Evolutionary conservation across 2,888 invertebrate genomes (phyloP).

Genomic region (Gymnoscelis rufifasciata): DNA sequence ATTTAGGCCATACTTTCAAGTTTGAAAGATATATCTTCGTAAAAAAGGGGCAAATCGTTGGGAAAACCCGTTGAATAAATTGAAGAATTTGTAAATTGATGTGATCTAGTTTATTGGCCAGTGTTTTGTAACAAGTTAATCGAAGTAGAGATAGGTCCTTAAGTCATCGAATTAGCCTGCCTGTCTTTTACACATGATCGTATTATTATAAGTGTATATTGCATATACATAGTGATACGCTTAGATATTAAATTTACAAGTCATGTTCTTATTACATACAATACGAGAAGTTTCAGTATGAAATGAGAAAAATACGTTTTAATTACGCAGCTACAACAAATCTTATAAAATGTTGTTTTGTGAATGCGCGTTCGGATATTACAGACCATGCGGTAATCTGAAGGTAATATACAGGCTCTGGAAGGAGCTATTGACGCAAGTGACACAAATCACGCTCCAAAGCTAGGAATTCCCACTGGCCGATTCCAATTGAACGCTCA

Average conservation of each 20-base stretch:
- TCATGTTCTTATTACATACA: too few relatives aligned
- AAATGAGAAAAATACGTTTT: too few relatives aligned
- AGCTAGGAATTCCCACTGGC: slow-evolving; percentile 36
- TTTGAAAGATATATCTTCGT: slow-evolving; percentile 34
- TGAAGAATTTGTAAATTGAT: slow-evolving; percentile 14
- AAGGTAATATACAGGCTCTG: too few relatives aligned
- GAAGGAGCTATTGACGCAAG: slow-evolving; percentile 12
- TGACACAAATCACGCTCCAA: slow-evolving; percentile 36
- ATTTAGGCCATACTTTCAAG: slow-evolving; percentile 33
- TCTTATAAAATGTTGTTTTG: too few relatives aligned
- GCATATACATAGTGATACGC: too few relatives aligned
- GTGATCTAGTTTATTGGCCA: slow-evolving; percentile 17
- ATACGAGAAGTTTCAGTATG: too few relatives aligned
- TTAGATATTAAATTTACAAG: too few relatives aligned
- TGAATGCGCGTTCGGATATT: too few relatives aligned
- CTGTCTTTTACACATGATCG: too few relatives aligned
- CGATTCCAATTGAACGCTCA: slow-evolving; percentile 45
- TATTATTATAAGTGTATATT: too few relatives aligned
- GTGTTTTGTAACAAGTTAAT: slow-evolving; percentile 23
- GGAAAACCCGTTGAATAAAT: slow-evolving; percentile 34
- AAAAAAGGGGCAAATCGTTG: slow-evolving; percentile 35
- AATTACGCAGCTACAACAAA: too few relatives aligned
- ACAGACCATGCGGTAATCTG: too few relatives aligned
- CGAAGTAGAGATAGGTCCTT: slow-evolving; percentile 1
- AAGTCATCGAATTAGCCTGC: slow-evolving; percentile 23